A percentile compares a stretch with the other conserved stretches of the same genome.
Evolutionary conservation across 2,113 vertebrate species (phyloP).

Genomic region (Mixornis gularis): DNA sequence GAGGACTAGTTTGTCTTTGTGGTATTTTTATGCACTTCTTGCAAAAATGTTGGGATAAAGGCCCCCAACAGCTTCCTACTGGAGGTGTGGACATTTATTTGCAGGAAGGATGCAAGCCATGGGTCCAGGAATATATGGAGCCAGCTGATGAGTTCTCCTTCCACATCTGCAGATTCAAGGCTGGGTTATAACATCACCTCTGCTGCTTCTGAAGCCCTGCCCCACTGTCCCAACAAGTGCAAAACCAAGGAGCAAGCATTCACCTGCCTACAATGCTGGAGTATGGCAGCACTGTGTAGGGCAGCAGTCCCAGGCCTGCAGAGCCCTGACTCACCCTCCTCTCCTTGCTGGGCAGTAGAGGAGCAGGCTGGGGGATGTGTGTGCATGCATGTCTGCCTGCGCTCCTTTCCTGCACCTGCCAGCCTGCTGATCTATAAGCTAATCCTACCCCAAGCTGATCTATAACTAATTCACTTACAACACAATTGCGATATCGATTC

Average conservation of each 20-base stretch:
- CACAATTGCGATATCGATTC: slow-evolving; percentile 71
- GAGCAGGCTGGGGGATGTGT: background rate
- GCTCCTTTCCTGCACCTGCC: slow-evolving; percentile 43
- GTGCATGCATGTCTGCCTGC: background rate
- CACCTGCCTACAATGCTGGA: accelerated
- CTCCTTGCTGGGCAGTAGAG: background rate
- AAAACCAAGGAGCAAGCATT: background rate
- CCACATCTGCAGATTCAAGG: background rate
- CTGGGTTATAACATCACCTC: background rate
- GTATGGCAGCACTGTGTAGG: accelerated
- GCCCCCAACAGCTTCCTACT: background rate
- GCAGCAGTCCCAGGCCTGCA: background rate
- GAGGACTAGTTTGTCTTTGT: background rate
- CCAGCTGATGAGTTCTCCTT: accelerated
- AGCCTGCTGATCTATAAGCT: slow-evolving; percentile 66
- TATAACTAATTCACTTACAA: slow-evolving; percentile 73
- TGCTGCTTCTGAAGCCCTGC: background rate
- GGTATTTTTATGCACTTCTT: background rate
- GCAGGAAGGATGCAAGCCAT: background rate
- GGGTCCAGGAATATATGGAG: accelerated
- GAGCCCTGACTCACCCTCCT: background rate
- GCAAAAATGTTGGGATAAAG: background rate
- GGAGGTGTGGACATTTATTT: background rate
- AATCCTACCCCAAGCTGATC: slow-evolving; percentile 67
- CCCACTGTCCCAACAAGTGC: background rate